Base-by-base conservation (phyloP, 2,797 vertebrate genomes). In the Neoniphon sammara region DNA sequence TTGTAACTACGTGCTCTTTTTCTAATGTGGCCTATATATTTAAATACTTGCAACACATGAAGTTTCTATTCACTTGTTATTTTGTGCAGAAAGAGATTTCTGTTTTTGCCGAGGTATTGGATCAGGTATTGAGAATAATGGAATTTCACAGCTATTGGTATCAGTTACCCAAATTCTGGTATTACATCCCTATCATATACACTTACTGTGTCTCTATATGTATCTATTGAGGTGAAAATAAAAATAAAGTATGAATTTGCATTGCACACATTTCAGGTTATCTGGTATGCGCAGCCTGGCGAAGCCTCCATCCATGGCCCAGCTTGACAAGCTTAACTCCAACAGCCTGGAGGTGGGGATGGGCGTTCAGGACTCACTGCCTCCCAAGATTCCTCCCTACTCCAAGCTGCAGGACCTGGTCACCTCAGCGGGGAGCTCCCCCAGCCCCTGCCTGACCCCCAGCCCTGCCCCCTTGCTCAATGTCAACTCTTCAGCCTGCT, bases 401-500 rank as follows among this genome's bases (percentile, higher is more conserved):
- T 92, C 94, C 15, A 98, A 97, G 89, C 92, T 95, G 53, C 94
- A 95, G 66, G 96, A 98, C 23, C 88, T 96, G 60, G 54, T 93
- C 0, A 73, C 91, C 4, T 91, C 94, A 21, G 72, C 75, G 3
- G 78, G 93, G 0, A 78, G 30, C 77, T 77, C 87, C 25, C 17
- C 75, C 0, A 66, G 81, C 50, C 88, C 95, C 11, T 94, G 96
- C 87, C 95, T 98, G 85, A 96, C 94, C 54, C 96, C 97, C 23
- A 98, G 96, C 75, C 97, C 97, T 0, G 96, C 97, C 39, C 97
- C 97, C 20, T 87, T 97, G 73, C 96, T 98, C 78, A 98, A 97
- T 65, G 96, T 98, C 82, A 98, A 98, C 93, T 96, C 97, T 0
- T 95, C 96, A 11, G 93, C 94, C 88, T 97, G 97, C 90, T 98